These are phyloP conservation scores for Peromyscus nudipes DNA, from an alignment of 2,797 vertebrate species.

Conservation along the genomic window DNA sequence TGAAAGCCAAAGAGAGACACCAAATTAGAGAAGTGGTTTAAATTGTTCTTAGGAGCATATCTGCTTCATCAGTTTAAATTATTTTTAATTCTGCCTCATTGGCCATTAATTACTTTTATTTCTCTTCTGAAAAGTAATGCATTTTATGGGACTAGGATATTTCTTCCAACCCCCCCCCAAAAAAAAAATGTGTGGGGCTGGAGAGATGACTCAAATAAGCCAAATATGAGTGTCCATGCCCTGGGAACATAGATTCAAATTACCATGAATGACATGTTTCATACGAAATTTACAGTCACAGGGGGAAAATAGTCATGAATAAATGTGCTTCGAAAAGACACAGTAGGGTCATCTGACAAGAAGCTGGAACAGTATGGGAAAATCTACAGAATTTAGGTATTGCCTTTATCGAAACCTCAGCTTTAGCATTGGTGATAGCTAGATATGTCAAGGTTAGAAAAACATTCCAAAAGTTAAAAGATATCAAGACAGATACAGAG, in stretches of 20 bases:
- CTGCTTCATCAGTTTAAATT: background rate
- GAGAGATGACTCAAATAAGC: background rate
- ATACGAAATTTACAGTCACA: background rate
- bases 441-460: background rate
- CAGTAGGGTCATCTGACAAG: background rate
- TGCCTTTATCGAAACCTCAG: background rate
- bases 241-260: background rate
- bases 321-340: background rate
- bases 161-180: background rate
- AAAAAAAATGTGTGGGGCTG: background rate
- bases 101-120: background rate
- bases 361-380: background rate
- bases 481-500: background rate
- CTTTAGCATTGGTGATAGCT: background rate
- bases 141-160: background rate
- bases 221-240: background rate
- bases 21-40: conserved; percentile 2
- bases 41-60: background rate
- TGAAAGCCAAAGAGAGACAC: background rate
- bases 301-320: background rate
- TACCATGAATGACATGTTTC: background rate
- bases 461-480: background rate
- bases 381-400: background rate
- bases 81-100: conserved; percentile 28
- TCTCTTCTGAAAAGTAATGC: background rate